Base-by-base conservation (phyloP, 1,140 invertebrate species). In the Saccostrea cuccullata region DNA sequence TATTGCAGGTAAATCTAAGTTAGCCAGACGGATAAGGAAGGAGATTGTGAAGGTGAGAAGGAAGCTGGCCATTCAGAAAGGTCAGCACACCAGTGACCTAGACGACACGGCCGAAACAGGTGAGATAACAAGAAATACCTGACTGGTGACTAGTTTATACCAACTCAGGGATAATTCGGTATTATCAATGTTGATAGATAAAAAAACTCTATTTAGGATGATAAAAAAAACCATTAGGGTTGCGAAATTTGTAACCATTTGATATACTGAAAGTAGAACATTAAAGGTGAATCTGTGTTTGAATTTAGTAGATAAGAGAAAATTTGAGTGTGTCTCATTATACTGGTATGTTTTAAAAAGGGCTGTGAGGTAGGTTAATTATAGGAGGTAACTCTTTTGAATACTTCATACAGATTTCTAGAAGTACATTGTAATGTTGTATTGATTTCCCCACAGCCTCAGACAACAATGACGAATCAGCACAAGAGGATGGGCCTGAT, bases 21-120 rank as follows among this genome's bases (percentile, higher is more conserved):
- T 94, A 73, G 89, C 92, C 8, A 94, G 94, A 87, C 92, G 91
- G 86, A 93, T 94, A 4, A 91, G 92, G 55, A 91, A 90, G 94
- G 95, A 95, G 85, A 95, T 95, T 82, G 90, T 94, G 5, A 92
- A 93, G 87, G 93, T 95, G 17, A 88, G 95, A n/a, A 89, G 94
- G 84, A 95, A 94, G 86, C 85, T 95, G 40, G 94, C 95, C 11
- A 88, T 95, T 55, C 92, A 95, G 87, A 93, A 91, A 84, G 92
- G 92, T 8, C 84, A 90, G 12, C 84, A 88, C 55, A 70, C 92
- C 94, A 88, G 94, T 92, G 94, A 95, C 15, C 88, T 90, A 0
- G 95, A 95, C 82, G 92, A 93, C 70, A 90, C 90, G n/a, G 84
- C 89, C 30, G 92, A 92, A n/a, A 92, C 92, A 88, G 91, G 93